Base-by-base conservation (phyloP, 2,113 vertebrate species). In the Oceanodroma tethys region DNA sequence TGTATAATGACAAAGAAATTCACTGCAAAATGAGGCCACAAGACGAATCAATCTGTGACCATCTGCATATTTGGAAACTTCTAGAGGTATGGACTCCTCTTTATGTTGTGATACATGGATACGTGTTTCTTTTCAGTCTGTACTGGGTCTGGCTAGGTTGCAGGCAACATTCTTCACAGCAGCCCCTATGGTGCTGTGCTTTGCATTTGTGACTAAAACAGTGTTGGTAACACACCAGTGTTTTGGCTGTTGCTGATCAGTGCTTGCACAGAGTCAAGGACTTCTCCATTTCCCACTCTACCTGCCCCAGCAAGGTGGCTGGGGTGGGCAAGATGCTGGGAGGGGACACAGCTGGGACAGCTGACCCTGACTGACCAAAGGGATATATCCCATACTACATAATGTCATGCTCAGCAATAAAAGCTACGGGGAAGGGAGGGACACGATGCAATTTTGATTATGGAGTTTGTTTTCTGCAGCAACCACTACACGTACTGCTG, bases 401-500 rank as follows among this genome's bases (percentile, higher is more conserved):
- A 15, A 16, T 15, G 14, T 63, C 1, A 1, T 20, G 18, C 6
- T 17, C 38, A 67, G 32, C 34, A 30, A 26, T 36, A 48, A 40
- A 48, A 62, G 29, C n/a, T 55, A 2, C 26, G 19, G n/a, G 29
- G 38, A 62, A n/a, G 19, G 20, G 34, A 13, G 16, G 6, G 3
- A 20, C 12, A 22, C 0, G 5, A 26, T 32, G 26, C 10, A 13
- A 43, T 81, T 0, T 0, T 53, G 20, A 27, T 47, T 55, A 20
- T 11, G 15, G 11, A 1, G 3, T 59, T 74, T 27, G 6, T 68
- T 36, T 86, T 50, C 36, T 55, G 34, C 40, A 55, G 22, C 22
- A 17, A 38, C 27, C 7, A 7, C 23, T 48, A 18, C 1, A 0
- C 1, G 2, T 26, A 25, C 8, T 11, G 21, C 36, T 42, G 45